These are phyloP conservation scores for Champsocephalus gunnari DNA, from an alignment of 2,797 vertebrate species.

Conservation along the genomic window DNA sequence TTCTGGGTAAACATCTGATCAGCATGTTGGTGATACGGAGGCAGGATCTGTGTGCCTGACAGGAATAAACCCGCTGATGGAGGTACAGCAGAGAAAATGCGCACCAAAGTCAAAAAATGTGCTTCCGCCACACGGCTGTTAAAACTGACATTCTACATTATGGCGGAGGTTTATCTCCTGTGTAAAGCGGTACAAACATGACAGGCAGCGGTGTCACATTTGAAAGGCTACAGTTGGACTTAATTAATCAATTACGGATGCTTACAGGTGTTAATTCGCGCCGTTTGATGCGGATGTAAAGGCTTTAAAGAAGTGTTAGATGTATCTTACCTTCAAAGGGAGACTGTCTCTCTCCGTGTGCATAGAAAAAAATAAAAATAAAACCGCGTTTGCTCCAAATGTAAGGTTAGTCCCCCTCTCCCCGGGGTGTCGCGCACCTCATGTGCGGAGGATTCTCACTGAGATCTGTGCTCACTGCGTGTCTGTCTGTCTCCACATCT, in stretches of 20 bases:
- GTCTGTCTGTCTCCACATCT: slow-evolving; percentile 45
- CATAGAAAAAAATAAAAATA: not conserved
- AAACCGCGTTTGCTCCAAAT: slow-evolving; percentile 31
- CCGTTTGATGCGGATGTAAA: not conserved
- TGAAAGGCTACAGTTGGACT: not conserved
- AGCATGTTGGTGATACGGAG: too few species aligned
- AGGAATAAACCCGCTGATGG: too few species aligned
- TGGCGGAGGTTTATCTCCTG: not conserved
- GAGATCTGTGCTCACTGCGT: slow-evolving; percentile 16
- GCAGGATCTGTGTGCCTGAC: too few species aligned
- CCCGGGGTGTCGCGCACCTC: slow-evolving; percentile 52
- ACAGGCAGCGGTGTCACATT: slow-evolving; percentile 1
- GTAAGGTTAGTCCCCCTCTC: slow-evolving; percentile 48
- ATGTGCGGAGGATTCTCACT: slow-evolving; percentile 49
- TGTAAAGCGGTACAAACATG: not conserved
- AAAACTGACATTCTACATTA: too few species aligned
- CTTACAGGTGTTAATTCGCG: slow-evolving; percentile 64
- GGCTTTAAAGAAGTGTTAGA: too few species aligned
- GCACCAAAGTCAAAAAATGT: too few species aligned
- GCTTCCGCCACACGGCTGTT: too few species aligned
- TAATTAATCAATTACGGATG: slow-evolving; percentile 62
- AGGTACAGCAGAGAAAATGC: too few species aligned
- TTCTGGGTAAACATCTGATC: too few species aligned
- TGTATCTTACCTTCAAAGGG: slow-evolving; percentile 58
- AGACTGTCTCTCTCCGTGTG: slow-evolving; percentile 30